Conservation (phyloP, 2,797 vertebrate genomes). For the Scleropages formosus region DNA sequence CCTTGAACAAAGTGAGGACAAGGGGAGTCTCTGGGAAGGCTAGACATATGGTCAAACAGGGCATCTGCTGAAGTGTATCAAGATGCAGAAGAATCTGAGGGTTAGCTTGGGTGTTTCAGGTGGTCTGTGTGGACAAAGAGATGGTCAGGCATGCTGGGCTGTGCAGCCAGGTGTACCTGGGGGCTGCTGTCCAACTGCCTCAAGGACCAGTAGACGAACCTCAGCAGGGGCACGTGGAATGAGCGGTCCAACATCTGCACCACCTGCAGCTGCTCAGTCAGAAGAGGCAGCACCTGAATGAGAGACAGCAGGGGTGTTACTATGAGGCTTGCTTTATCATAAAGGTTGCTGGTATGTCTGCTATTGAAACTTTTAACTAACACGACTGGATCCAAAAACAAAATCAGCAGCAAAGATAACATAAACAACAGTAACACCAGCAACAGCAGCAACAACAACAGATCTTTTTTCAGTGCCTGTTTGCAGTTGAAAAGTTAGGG, state of each 20-base stretch:
- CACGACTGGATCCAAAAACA: background rate
- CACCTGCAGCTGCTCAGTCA: slow-evolving; percentile 79
- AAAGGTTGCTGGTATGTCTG: background rate
- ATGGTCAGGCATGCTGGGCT: too few species aligned
- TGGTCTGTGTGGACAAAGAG: too few species aligned
- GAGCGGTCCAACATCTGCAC: slow-evolving; percentile 61
- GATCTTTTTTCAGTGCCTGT: background rate
- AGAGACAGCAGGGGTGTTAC: slow-evolving; percentile 14
- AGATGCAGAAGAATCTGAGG: too few species aligned
- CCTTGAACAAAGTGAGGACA: too few species aligned
- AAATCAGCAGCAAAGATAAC: background rate
- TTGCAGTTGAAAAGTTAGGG: background rate
- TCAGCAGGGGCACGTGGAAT: slow-evolving; percentile 72
- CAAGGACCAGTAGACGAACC: slow-evolving; percentile 76
- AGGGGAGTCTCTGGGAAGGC: too few species aligned
- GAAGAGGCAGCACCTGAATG: slow-evolving; percentile 74
- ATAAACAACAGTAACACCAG: background rate
- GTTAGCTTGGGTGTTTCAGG: too few species aligned
- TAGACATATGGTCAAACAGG: too few species aligned
- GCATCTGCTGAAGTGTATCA: too few species aligned
- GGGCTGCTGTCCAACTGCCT: slow-evolving; percentile 68
- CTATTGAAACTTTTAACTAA: background rate
- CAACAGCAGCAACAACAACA: background rate
- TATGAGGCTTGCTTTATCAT: background rate
- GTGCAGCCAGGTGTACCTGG: slow-evolving; percentile 64